These are phyloP conservation scores for Aphelocoma coerulescens DNA, from an alignment of 2,113 vertebrate species.

Conservation along the genomic window DNA sequence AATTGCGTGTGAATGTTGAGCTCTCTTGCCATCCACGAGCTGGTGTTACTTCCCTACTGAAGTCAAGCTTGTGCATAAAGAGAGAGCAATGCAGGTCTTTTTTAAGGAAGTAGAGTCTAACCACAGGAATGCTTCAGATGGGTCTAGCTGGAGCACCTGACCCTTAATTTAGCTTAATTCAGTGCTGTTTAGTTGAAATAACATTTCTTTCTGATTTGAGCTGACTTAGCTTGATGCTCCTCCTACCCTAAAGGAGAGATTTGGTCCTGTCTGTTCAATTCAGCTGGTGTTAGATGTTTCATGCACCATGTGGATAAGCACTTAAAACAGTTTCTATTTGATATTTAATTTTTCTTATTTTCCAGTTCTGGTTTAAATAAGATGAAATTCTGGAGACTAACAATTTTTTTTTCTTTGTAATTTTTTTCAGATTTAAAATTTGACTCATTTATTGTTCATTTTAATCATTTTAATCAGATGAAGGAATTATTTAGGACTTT, in stretches of 20 bases:
- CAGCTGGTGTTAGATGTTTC: background rate
- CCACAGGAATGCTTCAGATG: background rate
- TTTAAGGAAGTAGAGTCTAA: background rate
- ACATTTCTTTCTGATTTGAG: background rate
- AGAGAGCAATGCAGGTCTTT: background rate
- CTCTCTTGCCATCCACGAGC: background rate
- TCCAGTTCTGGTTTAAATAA: background rate
- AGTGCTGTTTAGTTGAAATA: background rate
- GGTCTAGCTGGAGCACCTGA: background rate
- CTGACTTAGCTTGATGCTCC: background rate
- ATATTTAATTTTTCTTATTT: background rate
- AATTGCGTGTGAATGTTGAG: background rate
- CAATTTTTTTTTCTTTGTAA: background rate
- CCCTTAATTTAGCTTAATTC: background rate
- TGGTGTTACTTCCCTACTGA: background rate
- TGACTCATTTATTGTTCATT: background rate
- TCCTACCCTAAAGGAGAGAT: background rate
- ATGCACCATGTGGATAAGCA: background rate
- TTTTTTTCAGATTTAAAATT: background rate
- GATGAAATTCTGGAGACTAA: background rate
- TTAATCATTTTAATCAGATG: background rate
- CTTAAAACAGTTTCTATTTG: background rate
- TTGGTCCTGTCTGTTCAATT: background rate
- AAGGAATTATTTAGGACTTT: background rate
- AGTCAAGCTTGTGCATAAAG: background rate